phyloP scores from a whole-genome alignment of 2,888 invertebrate species.

The Sinopyrophorus schimmeli region DNA sequence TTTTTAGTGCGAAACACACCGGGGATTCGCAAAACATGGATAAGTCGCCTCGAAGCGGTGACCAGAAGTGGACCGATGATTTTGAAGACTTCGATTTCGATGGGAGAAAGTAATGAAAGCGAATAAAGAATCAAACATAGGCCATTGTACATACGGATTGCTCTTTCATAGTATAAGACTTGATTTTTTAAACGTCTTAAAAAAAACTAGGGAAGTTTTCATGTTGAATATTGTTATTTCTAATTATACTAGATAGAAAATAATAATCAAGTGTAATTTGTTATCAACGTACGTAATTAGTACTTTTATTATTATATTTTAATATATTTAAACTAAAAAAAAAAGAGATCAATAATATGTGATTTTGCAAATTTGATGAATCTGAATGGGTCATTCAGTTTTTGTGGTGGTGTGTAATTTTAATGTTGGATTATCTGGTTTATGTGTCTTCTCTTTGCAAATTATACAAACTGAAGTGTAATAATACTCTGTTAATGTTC shows the following conservation, averaged over 20 bases:
- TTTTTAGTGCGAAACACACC: slow-evolving; percentile 62
- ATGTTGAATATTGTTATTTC: slow-evolving; percentile 35
- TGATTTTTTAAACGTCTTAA: slow-evolving; percentile 12
- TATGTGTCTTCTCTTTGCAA: no score
- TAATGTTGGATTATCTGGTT: no score
- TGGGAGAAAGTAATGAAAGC: slow-evolving; percentile 15
- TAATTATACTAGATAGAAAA: slow-evolving; percentile 30
- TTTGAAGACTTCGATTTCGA: slow-evolving; percentile 53
- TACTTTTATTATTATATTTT: slow-evolving; percentile 28
- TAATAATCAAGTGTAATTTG: slow-evolving; percentile 33
- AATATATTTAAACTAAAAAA: slow-evolving; percentile 18
- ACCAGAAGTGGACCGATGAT: slow-evolving; percentile 57
- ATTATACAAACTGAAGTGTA: no score
- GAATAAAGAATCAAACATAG: slow-evolving; percentile 10
- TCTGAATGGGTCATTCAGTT: no score
- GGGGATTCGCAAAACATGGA: slow-evolving; percentile 12
- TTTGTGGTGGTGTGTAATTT: no score
- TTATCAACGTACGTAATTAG: slow-evolving; percentile 28
- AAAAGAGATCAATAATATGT: slow-evolving; percentile 23
- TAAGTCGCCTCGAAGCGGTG: slow-evolving; percentile 42
- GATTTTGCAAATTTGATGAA: slow-evolving; percentile 18
- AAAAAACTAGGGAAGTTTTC: slow-evolving; percentile 14
- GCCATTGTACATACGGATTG: slow-evolving; percentile 12
- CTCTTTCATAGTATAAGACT: slow-evolving; percentile 8
- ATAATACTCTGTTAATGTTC: no score